Base-by-base conservation (phyloP, 2,888 invertebrate genomes). In the Zonitis immaculata region DNA sequence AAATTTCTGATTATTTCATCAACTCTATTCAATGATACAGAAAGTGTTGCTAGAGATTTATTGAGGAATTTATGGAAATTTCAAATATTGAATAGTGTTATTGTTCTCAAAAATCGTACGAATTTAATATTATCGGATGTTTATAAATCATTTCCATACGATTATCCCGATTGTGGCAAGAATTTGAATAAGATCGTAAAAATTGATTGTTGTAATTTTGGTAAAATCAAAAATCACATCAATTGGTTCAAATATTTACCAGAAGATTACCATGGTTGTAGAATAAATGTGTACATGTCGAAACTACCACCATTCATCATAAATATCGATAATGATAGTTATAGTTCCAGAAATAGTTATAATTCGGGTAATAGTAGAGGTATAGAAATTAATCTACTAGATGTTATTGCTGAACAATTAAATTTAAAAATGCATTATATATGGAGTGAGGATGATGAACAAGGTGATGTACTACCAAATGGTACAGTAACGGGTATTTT, bases 401-500 rank as follows among this genome's bases (percentile, higher is more conserved):
- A 49, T 42, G 18, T 42, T 3, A 11, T 49, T 12, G 49, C 49
- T 26, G 42, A 42, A 28, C 16, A 14, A 18, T 42, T 42, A 11
- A 22, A 42, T 42, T 12, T 49, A 7, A 25, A 42, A 26, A 49
- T 49, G 28, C 11, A 8, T 1, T 49, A 49, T 26, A 25, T 14
- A n/a, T 12, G 1, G 1, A 18, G 42, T 18, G 42, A 5, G 8
- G 11, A 16, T 25, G 16, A 6, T 7, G 18, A 2, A n/a, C 43
- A 27, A 14, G 49, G 49, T 9, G 26, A 42, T 16, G 43, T 49
- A 12, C 26, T 42, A 16, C 1, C 14, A 25, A 50, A 50, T 25
- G 50, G 50, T 43, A 50, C 28, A 16, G 35, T 30, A 1, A 22
- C 30, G 1, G 50, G 44, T 22, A 50, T 44, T 50, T 44, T 50